Conservation (phyloP, 2,888 invertebrate species). For the Plagodis dolabraria region DNA sequence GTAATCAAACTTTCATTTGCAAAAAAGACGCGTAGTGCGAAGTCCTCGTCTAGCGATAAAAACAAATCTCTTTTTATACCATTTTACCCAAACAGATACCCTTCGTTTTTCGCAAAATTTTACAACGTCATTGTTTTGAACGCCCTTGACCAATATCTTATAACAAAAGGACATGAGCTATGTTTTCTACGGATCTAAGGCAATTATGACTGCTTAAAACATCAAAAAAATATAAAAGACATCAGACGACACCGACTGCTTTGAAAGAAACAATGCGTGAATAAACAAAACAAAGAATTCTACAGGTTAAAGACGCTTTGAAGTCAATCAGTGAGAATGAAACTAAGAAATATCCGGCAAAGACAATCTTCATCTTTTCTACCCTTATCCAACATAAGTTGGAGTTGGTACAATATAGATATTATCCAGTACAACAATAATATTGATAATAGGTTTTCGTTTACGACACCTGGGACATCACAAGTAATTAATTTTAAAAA, state of each 20-base stretch:
- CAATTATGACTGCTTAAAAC: constrained; percentile 54
- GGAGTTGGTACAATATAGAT: too few relatives aligned
- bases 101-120: constrained; percentile 53
- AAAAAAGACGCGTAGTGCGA: constrained; percentile 4
- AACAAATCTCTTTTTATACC: constrained; percentile 22
- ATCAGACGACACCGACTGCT: constrained; percentile 44
- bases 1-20: constrained; percentile 24
- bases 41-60: constrained; percentile 20
- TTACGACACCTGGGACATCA: too few relatives aligned
- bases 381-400: too few relatives aligned
- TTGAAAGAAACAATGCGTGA: constrained; percentile 34
- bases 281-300: not conserved
- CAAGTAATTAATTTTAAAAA: too few relatives aligned
- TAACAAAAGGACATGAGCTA: constrained; percentile 34
- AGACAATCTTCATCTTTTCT: too few relatives aligned
- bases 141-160: constrained; percentile 53
- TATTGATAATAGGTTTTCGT: too few relatives aligned
- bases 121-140: constrained; percentile 46
- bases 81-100: constrained; percentile 39
- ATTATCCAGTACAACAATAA: too few relatives aligned
- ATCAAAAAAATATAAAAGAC: constrained; percentile 45
- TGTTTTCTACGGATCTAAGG: constrained; percentile 40
- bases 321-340: not conserved
- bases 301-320: not conserved
- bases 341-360: too few relatives aligned